Evolutionary conservation across 2,888 invertebrate species (phyloP).

Genomic region (Orthosia incerta): DNA sequence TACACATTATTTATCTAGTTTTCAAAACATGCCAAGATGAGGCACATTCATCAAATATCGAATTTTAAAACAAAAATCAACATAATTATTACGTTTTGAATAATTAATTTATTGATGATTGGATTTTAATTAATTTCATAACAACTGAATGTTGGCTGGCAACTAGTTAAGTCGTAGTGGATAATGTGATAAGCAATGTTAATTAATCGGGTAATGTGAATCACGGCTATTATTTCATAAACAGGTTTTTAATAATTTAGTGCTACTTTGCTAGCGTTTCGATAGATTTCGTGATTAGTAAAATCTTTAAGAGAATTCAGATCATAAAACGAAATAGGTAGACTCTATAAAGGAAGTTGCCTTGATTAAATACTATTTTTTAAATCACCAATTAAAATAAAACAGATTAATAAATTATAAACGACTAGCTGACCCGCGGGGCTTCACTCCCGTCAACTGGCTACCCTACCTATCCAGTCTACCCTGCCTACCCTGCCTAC

Average conservation of each 20-base stretch:
- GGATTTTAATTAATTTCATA: slow-evolving; percentile 46
- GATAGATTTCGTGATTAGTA: not conserved
- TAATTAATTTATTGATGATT: slow-evolving; percentile 49
- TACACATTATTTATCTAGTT: slow-evolving; percentile 39
- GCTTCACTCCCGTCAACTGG: no score
- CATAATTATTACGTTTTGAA: slow-evolving; percentile 59
- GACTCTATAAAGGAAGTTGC: slow-evolving; percentile 14
- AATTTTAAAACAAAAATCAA: slow-evolving; percentile 41
- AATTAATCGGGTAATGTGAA: slow-evolving; percentile 20
- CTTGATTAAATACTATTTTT: slow-evolving; percentile 9
- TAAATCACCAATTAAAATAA: slow-evolving; percentile 28
- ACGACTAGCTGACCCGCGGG: no score
- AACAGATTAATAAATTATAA: slow-evolving; percentile 21
- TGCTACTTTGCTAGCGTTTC: not conserved
- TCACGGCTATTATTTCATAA: slow-evolving; percentile 11
- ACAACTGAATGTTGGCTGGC: slow-evolving; percentile 11
- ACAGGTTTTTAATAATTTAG: slow-evolving; percentile 23
- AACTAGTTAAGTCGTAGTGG: slow-evolving; percentile 15
- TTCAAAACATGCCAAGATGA: slow-evolving; percentile 45
- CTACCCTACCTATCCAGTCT: no score
- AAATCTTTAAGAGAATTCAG: not conserved
- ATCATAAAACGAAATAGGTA: not conserved
- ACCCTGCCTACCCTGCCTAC: no score
- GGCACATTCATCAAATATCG: slow-evolving; percentile 50
- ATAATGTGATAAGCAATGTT: slow-evolving; percentile 35